Evolutionary conservation across 2,113 vertebrate genomes (phyloP), one percentile per base, ranked within the genome.

Genomic region (Platichthys stellatus): DNA sequence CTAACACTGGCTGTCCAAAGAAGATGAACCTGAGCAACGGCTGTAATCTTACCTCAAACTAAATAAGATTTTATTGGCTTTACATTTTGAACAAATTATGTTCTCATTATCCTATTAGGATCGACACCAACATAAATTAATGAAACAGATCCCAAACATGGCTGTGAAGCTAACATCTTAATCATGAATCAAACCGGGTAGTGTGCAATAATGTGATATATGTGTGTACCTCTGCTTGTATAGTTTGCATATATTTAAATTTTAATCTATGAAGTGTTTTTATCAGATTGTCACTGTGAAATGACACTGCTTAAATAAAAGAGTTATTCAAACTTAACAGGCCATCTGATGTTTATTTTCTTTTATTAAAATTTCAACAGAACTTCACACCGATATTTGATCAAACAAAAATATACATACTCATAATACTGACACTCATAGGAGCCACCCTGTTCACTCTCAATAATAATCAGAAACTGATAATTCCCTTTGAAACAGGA

Each of bases 181-280:
- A 51, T 60, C 59, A 3, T 24, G 45, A 51, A 59, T 75, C 57
- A 64, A 74, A 79, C 69, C 76, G 81, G 88, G 83, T 84, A 56
- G 53, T 73, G 92, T 93, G 93, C 92, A 93, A 94, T 91, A 88
- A 2, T 59, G 28, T 15, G 35, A 81, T 74, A n/a, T 65, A 45
- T 78, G 67, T 84, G 53, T 70, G 51, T 69, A 12, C 64, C 6
- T 83, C 14, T 83, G 45, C 49, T 54, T 74, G 20, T 77, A 74
- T 13, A 62, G 56, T 81, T 86, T 76, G 38, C 15, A 80, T 65
- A 9, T 92, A 93, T 93, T 93, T 93, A 93, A 94, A 86, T 58
- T 63, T 64, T 17, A 77, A 69, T 70, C 53, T 83, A 80, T 86
- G 63, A 66, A 87, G 74, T 80, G 60, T 13, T 84, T n/a, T 74